Evolutionary conservation across 2,113 vertebrate genomes (phyloP).

Genomic region (Dunckerocampus dactyliophorus): DNA sequence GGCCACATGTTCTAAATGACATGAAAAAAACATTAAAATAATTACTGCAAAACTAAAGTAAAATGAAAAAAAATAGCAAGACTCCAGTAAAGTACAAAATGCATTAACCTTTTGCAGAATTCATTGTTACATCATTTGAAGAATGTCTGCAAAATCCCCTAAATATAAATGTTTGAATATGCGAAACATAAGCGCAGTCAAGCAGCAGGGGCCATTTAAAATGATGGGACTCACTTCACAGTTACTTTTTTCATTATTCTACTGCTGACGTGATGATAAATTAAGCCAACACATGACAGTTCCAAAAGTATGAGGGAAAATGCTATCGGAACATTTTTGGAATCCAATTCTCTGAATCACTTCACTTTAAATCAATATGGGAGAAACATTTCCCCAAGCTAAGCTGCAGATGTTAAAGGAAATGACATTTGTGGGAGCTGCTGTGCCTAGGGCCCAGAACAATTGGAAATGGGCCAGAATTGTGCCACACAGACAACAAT

Average conservation of each 20-base stretch:
- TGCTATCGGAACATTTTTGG: conserved; percentile 1
- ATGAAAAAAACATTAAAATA: too few species aligned
- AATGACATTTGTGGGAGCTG: conserved; percentile 28
- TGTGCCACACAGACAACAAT: background rate
- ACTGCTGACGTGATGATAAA: background rate
- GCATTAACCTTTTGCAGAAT: too few species aligned
- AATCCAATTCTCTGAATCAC: conserved; percentile 14
- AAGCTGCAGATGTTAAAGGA: conserved; percentile 36
- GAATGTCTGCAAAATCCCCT: too few species aligned
- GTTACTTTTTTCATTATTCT: background rate
- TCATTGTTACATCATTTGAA: too few species aligned
- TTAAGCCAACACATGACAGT: background rate
- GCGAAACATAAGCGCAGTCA: too few species aligned
- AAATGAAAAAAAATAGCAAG: too few species aligned
- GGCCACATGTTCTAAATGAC: too few species aligned
- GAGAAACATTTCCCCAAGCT: conserved; percentile 9
- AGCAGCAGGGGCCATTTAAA: too few species aligned
- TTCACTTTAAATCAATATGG: conserved; percentile 15
- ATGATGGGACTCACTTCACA: too few species aligned
- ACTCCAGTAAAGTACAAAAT: too few species aligned
- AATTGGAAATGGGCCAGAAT: conserved; percentile 29
- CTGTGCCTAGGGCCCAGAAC: conserved; percentile 15
- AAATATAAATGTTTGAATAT: too few species aligned
- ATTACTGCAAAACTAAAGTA: too few species aligned
- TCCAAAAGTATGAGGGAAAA: background rate